phyloP scores from a whole-genome alignment of 2,888 invertebrate species.

The Calameuta idolon region DNA sequence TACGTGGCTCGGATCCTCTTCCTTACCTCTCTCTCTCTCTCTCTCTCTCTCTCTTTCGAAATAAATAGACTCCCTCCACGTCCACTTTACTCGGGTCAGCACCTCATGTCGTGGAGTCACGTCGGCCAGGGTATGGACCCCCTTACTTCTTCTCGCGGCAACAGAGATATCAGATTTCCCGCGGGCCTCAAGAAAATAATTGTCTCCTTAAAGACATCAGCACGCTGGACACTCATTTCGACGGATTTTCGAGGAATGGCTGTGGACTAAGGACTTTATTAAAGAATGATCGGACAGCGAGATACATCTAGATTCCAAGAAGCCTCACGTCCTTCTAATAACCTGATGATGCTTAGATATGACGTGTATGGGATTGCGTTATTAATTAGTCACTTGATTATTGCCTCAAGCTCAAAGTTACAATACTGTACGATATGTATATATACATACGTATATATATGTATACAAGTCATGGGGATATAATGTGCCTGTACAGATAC shows the following conservation, averaged over 20 bases:
- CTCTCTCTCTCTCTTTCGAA: neutral
- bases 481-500: neutral
- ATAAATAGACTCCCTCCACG: neutral
- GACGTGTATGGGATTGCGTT: constrained; percentile 48
- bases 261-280: constrained; percentile 51
- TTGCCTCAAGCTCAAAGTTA: constrained; percentile 2
- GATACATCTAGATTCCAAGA: constrained; percentile 54
- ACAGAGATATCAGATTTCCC: constrained; percentile 22
- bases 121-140: neutral
- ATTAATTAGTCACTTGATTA: constrained; percentile 50
- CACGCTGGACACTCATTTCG: constrained; percentile 17
- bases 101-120: neutral
- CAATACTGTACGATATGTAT: neutral
- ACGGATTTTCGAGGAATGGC: constrained; percentile 17
- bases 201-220: constrained; percentile 24
- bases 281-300: constrained; percentile 53
- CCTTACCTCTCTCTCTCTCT: neutral
- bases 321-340: constrained; percentile 23
- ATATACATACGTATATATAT: too few relatives aligned
- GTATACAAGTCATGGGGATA: neutral
- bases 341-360: constrained; percentile 37
- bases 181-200: constrained; percentile 20
- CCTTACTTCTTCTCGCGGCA: neutral
- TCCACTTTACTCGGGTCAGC: neutral
- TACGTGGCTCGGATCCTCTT: neutral